phyloP scores from a whole-genome alignment of 2,797 vertebrate species.

The Myotis vivesi region DNA sequence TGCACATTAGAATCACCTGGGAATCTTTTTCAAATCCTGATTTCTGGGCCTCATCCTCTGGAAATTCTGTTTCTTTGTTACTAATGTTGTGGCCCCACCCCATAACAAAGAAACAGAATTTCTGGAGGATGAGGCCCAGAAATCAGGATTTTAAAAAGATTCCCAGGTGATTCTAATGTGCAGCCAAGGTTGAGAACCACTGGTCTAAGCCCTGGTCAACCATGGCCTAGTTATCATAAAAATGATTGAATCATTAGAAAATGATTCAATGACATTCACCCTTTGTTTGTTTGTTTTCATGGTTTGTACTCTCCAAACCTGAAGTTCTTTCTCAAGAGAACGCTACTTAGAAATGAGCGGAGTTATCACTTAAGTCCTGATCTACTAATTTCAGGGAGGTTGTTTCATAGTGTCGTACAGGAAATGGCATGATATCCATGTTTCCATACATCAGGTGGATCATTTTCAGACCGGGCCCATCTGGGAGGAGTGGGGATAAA shows the following conservation, averaged over 20 bases:
- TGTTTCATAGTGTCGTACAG: not conserved
- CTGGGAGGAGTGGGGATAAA: not conserved
- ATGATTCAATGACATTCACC: not conserved
- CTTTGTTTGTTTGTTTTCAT: not conserved
- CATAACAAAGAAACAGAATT: too few relatives aligned
- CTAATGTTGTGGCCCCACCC: too few relatives aligned
- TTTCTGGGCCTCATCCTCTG: too few relatives aligned
- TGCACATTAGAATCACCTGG: too few relatives aligned
- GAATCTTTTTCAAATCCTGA: too few relatives aligned
- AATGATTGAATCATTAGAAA: not conserved
- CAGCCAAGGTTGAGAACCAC: too few relatives aligned
- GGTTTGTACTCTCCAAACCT: not conserved
- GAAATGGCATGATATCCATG: not conserved
- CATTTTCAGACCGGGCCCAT: not conserved
- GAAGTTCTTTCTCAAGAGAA: not conserved
- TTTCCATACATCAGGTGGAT: not conserved
- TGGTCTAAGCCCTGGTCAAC: not conserved
- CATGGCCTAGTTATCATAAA: not conserved
- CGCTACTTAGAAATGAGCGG: not conserved
- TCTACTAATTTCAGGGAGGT: not conserved
- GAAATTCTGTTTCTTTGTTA: too few relatives aligned
- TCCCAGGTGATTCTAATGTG: too few relatives aligned
- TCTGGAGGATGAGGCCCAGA: too few relatives aligned
- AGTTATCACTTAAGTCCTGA: not conserved
- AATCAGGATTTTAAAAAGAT: too few relatives aligned